These are phyloP conservation scores for Smutsia temminckii DNA, from an alignment of 2,797 vertebrate genomes.

Conservation along the genomic window DNA sequence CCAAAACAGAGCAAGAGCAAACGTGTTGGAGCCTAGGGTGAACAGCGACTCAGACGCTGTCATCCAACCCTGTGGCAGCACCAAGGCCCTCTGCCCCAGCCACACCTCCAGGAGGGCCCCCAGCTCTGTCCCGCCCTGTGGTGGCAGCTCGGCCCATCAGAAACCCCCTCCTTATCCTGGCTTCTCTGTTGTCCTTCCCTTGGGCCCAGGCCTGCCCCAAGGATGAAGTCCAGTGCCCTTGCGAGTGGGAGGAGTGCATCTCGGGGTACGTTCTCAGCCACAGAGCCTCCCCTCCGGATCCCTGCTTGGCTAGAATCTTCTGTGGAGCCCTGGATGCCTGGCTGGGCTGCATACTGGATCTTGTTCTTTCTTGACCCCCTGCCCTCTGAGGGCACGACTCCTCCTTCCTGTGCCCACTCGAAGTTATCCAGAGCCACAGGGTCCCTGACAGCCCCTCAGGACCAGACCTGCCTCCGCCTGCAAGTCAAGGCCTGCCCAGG, in stretches of 20 bases:
- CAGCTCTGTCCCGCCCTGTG: not conserved
- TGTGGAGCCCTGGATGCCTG: not conserved
- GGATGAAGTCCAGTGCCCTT: not conserved
- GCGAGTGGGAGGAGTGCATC: not conserved
- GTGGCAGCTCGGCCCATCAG: not conserved
- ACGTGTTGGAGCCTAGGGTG: not conserved
- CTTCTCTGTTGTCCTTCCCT: not conserved
- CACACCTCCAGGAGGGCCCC: not conserved
- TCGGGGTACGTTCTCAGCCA: too few species aligned
- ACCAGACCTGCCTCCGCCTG: not conserved
- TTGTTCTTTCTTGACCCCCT: not conserved
- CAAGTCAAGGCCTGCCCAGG: not conserved
- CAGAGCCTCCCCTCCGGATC: too few species aligned
- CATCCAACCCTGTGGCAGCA: not conserved
- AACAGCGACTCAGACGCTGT: not conserved
- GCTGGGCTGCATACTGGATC: not conserved
- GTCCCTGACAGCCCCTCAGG: not conserved
- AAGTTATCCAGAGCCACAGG: not conserved
- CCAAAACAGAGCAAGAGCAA: rapidly evolving
- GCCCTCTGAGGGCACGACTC: not conserved
- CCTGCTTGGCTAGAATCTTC: not conserved
- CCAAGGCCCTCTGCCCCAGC: not conserved
- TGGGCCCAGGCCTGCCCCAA: not conserved
- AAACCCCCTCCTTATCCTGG: not conserved
- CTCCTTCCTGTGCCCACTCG: not conserved